A percentile compares a stretch with the other conserved stretches of the same genome.
These are phyloP conservation scores for Sorex maritimensis DNA, from an alignment of 2,797 vertebrate species.

Conservation along the genomic window DNA sequence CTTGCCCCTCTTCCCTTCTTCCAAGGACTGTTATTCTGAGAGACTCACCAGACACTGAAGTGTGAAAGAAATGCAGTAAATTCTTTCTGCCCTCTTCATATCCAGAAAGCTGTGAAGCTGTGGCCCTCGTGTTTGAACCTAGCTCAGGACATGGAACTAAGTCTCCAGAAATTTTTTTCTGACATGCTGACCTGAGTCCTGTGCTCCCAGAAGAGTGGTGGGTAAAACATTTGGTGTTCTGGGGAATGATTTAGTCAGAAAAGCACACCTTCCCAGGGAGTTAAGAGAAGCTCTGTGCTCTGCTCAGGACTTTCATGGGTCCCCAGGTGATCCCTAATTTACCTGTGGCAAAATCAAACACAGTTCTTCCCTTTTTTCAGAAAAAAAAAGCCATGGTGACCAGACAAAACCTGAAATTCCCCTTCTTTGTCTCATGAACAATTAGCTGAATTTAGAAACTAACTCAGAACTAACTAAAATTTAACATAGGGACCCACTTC, in stretches of 20 bases:
- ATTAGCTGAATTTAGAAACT: neutral
- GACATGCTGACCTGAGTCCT: neutral
- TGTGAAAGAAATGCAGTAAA: neutral
- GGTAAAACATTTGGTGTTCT: neutral
- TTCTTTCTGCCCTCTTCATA: too few species aligned
- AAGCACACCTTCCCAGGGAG: accelerated
- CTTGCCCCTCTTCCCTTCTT: neutral
- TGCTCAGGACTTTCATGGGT: neutral
- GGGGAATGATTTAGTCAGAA: neutral
- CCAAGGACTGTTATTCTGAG: neutral
- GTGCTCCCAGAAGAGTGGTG: neutral
- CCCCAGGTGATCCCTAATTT: neutral
- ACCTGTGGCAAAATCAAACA: neutral
- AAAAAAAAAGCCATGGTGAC: neutral
- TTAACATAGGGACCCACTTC: neutral
- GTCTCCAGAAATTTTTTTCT: neutral
- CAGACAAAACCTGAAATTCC: neutral
- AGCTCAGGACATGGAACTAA: neutral
- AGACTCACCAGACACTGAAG: neutral
- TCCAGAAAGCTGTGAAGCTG: neutral
- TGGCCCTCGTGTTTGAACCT: neutral
- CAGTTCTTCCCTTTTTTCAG: too few species aligned
- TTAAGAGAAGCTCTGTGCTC: neutral
- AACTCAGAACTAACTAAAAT: neutral
- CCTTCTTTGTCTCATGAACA: neutral